Evolutionary conservation across 2,797 vertebrate genomes (phyloP).

Genomic region (Aldrovandia affinis): DNA sequence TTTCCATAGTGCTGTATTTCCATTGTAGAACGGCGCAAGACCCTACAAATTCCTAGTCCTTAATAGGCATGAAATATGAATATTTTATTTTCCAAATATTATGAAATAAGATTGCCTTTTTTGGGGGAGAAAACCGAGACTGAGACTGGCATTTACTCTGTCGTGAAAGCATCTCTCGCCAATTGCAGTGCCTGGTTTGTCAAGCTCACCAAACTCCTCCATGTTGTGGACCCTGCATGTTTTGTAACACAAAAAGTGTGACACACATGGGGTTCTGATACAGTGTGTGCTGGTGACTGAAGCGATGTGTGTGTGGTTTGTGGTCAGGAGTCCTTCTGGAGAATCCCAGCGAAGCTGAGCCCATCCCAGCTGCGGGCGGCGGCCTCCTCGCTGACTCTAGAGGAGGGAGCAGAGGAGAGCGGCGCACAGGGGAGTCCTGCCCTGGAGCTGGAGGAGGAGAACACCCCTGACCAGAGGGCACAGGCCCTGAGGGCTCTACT

Average conservation of each 20-base stretch:
- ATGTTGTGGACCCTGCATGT: not conserved
- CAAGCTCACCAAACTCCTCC: not conserved
- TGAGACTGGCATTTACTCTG: no score
- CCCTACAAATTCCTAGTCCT: not conserved
- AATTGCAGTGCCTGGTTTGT: no score
- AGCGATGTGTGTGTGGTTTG: constrained; percentile 9
- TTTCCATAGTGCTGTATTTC: not conserved
- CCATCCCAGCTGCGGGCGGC: constrained; percentile 70
- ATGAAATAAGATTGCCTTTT: no score
- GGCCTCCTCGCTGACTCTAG: constrained; percentile 64
- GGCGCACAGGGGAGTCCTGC: constrained; percentile 22
- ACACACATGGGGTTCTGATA: no score
- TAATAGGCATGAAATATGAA: not conserved
- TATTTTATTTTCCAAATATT: no score
- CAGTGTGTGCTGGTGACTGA: not conserved
- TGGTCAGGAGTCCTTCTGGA: constrained; percentile 91
- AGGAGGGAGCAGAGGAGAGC: constrained; percentile 34
- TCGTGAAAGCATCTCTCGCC: no score
- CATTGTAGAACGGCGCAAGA: not conserved
- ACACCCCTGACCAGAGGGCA: constrained; percentile 61
- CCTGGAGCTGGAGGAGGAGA: constrained; percentile 36
- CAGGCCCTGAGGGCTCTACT: constrained; percentile 71
- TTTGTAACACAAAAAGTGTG: not conserved
- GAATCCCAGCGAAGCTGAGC: constrained; percentile 84
- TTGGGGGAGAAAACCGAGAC: no score